phyloP scores from a whole-genome alignment of 2,113 vertebrate genomes.

The Micromys minutus region DNA sequence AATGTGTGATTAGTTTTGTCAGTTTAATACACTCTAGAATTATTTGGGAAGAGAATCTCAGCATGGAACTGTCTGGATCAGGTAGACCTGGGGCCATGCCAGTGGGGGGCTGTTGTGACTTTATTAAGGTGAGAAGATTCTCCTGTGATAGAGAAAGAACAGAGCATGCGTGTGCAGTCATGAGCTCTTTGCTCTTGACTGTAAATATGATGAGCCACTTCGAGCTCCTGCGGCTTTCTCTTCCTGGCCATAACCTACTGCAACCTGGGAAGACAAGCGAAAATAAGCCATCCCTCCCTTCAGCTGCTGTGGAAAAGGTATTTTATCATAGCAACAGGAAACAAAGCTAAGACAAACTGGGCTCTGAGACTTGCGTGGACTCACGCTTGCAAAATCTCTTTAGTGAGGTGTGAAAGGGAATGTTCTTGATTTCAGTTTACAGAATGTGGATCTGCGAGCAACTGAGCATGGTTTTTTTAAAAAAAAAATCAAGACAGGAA shows the following conservation, averaged over 20 bases:
- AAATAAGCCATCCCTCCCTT: background rate
- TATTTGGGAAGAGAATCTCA: background rate
- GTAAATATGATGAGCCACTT: too few species aligned
- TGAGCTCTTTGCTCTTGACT: background rate
- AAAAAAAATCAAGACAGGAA: background rate
- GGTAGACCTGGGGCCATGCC: background rate
- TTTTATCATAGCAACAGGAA: background rate
- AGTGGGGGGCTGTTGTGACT: background rate
- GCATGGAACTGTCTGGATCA: background rate
- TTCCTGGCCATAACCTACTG: too few species aligned
- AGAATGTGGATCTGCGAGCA: background rate
- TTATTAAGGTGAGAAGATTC: background rate
- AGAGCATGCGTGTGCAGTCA: background rate
- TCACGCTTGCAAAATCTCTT: constrained; percentile 15
- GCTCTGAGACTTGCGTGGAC: background rate
- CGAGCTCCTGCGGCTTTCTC: background rate
- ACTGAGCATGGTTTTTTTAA: background rate
- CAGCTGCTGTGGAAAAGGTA: too few species aligned
- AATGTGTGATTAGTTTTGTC: background rate
- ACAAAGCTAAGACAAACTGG: background rate
- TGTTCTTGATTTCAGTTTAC: background rate
- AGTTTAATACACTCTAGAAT: background rate
- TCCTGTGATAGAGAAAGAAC: background rate
- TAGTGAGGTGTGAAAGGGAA: background rate
- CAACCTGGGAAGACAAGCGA: background rate